Conservation (phyloP, 2,797 vertebrate species). For the Cynodonichthys magdalenae region DNA sequence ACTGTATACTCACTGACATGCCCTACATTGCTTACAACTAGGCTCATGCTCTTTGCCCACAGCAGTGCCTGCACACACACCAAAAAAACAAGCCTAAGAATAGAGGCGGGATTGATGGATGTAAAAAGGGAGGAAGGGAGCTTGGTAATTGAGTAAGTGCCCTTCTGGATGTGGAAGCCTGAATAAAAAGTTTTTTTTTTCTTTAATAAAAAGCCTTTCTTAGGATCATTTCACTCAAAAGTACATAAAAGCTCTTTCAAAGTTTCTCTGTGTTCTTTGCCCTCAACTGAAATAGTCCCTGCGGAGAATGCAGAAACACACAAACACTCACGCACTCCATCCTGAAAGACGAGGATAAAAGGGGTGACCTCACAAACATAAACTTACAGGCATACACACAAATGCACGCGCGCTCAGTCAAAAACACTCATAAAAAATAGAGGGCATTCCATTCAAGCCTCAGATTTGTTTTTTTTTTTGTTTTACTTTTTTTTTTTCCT, state of each 20-base stretch:
- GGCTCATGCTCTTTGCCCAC: conserved; percentile 70
- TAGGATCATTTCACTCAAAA: conserved; percentile 80
- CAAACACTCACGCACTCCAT: conserved; percentile 68
- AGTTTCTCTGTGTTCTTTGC: conserved; percentile 72
- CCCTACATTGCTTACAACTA: conserved; percentile 60
- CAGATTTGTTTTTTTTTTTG: conserved; percentile 15
- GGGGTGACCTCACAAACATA: conserved; percentile 69
- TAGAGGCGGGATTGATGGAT: conserved; percentile 70
- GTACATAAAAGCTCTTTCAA: conserved; percentile 83
- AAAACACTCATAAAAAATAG: conserved; percentile 71
- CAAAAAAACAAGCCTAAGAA: conserved; percentile 68
- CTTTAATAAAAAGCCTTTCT: conserved; percentile 68
- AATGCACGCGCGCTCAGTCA: conserved; percentile 11
- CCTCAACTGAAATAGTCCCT: conserved; percentile 75
- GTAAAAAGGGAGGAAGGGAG: conserved; percentile 58
- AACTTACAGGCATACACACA: conserved; percentile 48
- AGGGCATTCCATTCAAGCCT: conserved; percentile 60
- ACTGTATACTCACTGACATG: conserved; percentile 63
- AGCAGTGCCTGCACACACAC: conserved; percentile 64
- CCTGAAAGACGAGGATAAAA: conserved; percentile 76
- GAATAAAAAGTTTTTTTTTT: conserved; percentile 61
- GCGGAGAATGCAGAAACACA: conserved; percentile 67
- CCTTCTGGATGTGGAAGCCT: conserved; percentile 72
- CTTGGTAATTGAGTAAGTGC: conserved; percentile 79
- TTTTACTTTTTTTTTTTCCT: conserved; percentile 2